Evolutionary conservation across 2,797 vertebrate species (phyloP), one percentile per base, ranked within the genome.

Genomic region (Lithobates sylvaticus): DNA sequence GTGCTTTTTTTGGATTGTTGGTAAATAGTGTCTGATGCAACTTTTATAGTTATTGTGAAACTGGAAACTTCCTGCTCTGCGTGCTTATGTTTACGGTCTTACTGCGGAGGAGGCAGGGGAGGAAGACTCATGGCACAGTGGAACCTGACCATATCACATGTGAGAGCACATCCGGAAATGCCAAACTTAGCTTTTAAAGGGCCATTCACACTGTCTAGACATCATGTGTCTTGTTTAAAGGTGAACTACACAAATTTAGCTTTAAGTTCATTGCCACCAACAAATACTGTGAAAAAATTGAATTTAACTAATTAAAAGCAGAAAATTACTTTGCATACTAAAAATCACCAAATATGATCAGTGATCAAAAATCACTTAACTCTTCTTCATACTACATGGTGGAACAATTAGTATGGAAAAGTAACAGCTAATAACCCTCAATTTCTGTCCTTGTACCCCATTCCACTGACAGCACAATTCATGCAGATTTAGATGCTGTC

Each of bases 1-100:
- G 70, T 44, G 23, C 58, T 82, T 87, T 83, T 87, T 87, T 61
- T 44, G 70, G 61, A 83, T 87, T 87, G 86, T 84, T 87, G 86
- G 86, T 87, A 87, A 87, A 87, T 87, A 87, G 86, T 80, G 54
- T 75, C 86, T 87, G 76, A 80, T 87, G 81, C 75, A 87, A 87
- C 76, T 76, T 61, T 76, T 76, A 76, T 87, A 87, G 44, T 44
- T 58, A 47, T 87, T 87, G 81, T 76, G 86, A 54, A 87, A 87
- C 42, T 29, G 44, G 32, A 84, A 73, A 76, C 76, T 87, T 87
- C 76, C 81, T 79, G 76, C 76, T 70, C 64, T 47, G 23, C 34
- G 76, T 84, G 76, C 76, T 79, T 76, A 32, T 87, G 76, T 84
- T 87, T 87, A 84, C 65, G 47, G 64, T 78, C 70, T 79, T 69